A percentile compares a stretch with the other conserved stretches of the same genome.
These are phyloP conservation scores for Acanthococcus lagerstroemiae DNA, from an alignment of 2,888 invertebrate species.

Conservation along the genomic window DNA sequence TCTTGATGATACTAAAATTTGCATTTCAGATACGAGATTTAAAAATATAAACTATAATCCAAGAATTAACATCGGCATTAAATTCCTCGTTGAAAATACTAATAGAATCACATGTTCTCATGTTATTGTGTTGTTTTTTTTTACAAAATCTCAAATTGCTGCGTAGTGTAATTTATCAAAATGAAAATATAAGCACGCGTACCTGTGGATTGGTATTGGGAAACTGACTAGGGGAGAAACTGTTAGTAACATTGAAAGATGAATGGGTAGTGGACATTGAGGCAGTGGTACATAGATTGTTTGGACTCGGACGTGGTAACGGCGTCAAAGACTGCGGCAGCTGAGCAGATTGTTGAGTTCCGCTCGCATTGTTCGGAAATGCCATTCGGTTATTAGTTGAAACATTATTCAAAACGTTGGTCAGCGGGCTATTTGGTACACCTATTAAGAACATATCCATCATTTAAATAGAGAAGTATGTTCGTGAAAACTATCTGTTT, in stretches of 20 bases:
- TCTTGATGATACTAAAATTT: too few relatives aligned
- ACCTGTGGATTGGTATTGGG: conserved; percentile 35
- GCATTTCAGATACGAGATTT: too few relatives aligned
- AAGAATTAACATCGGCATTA: too few relatives aligned
- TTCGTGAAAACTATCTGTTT: neutral
- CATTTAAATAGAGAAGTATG: neutral
- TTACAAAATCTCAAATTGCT: too few relatives aligned
- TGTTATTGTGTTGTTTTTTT: too few relatives aligned
- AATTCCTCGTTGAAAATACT: too few relatives aligned
- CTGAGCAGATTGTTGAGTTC: conserved; percentile 42
- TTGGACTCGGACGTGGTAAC: conserved; percentile 33
- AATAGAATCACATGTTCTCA: too few relatives aligned
- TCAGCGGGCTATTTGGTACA: conserved; percentile 19
- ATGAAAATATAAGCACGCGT: neutral
- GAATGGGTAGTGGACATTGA: conserved; percentile 25
- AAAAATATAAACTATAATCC: too few relatives aligned
- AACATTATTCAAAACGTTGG: conserved; percentile 33
- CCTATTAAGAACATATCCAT: neutral
- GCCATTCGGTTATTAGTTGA: conserved; percentile 33
- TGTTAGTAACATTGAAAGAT: conserved; percentile 22
- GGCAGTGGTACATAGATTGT: conserved; percentile 30
- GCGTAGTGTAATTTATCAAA: conserved; percentile 2
- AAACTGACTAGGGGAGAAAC: conserved; percentile 25
- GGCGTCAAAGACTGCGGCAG: conserved; percentile 35
- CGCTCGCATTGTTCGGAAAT: conserved; percentile 28